Percentiles rank a stretch among this genome's conserved stretches.
Conservation (phyloP, 2,888 invertebrate species). For the Protodeltote pygarga region DNA sequence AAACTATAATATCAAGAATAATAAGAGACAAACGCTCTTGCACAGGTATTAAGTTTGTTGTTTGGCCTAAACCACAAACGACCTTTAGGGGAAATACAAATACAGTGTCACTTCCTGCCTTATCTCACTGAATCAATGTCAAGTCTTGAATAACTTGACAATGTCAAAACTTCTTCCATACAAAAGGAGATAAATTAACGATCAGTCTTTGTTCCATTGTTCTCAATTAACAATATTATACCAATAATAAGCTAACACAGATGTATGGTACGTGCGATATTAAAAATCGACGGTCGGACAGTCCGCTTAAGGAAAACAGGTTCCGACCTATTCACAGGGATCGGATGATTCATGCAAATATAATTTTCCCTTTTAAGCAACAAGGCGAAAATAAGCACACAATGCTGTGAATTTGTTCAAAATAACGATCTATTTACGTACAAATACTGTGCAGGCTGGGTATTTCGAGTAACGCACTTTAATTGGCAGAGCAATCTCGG, state of each 20-base stretch:
- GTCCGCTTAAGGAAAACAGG: slow-evolving; percentile 46
- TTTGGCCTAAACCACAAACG: neutral
- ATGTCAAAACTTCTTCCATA: slow-evolving; percentile 21
- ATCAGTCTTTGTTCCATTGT: slow-evolving; percentile 60
- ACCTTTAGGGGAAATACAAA: neutral
- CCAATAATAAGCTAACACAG: slow-evolving; percentile 28
- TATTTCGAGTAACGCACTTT: slow-evolving; percentile 45
- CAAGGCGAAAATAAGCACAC: slow-evolving; percentile 48
- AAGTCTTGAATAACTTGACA: slow-evolving; percentile 10
- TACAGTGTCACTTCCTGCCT: neutral
- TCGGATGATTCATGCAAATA: slow-evolving; percentile 52
- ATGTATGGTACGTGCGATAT: slow-evolving; percentile 27
- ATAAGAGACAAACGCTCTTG: no score
- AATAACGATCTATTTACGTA: slow-evolving; percentile 57
- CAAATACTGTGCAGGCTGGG: slow-evolving; percentile 48
- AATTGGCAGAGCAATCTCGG: slow-evolving; percentile 34
- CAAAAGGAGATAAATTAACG: slow-evolving; percentile 41
- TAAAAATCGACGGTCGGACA: slow-evolving; percentile 37
- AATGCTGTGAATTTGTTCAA: slow-evolving; percentile 51
- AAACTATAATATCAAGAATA: no score
- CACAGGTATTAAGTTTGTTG: no score
- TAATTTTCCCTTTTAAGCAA: slow-evolving; percentile 53
- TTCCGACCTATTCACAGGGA: slow-evolving; percentile 30
- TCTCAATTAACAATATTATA: slow-evolving; percentile 41
- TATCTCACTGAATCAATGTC: slow-evolving; percentile 3